A percentile compares a stretch with the other conserved stretches of the same genome.
Conservation (phyloP, 2,797 vertebrate genomes). For the Poeciliopsis turneri region DNA sequence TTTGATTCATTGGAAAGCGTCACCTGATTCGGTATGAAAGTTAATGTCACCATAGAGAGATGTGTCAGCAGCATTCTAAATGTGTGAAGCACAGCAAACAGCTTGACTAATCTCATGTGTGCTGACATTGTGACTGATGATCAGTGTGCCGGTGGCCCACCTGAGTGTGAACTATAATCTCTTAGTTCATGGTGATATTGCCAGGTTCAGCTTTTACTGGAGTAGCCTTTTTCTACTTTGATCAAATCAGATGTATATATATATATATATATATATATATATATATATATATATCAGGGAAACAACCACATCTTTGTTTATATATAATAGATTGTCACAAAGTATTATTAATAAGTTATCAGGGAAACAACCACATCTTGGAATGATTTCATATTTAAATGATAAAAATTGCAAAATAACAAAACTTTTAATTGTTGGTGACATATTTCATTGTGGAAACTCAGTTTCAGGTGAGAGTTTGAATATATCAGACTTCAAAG, state of each 20-base stretch:
- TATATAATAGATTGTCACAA: too few relatives aligned
- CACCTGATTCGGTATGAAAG: conserved; percentile 54
- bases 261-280: neutral
- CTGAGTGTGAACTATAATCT: conserved; percentile 70
- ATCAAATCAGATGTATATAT: neutral
- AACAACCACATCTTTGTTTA: too few relatives aligned
- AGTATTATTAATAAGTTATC: too few relatives aligned
- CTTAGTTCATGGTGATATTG: conserved; percentile 64
- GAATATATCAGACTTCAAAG: conserved; percentile 33
- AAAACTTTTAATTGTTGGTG: too few relatives aligned
- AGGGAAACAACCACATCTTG: too few relatives aligned
- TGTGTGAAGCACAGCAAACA: conserved; percentile 66
- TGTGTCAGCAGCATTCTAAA: conserved; percentile 67
- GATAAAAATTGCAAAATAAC: too few relatives aligned
- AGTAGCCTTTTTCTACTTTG: conserved; percentile 51
- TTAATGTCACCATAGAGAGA: conserved; percentile 61
- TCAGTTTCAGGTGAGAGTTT: conserved; percentile 24
- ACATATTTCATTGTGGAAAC: neutral
- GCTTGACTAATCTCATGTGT: conserved; percentile 69
- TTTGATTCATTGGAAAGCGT: conserved; percentile 57
- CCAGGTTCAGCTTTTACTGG: conserved; percentile 53
- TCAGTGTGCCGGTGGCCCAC: conserved; percentile 67
- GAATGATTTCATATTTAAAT: too few relatives aligned
- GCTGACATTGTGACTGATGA: conserved; percentile 76
- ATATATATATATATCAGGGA: too few relatives aligned